These are phyloP conservation scores for Dorcus hopei DNA, from an alignment of 2,888 invertebrate genomes.

Conservation along the genomic window DNA sequence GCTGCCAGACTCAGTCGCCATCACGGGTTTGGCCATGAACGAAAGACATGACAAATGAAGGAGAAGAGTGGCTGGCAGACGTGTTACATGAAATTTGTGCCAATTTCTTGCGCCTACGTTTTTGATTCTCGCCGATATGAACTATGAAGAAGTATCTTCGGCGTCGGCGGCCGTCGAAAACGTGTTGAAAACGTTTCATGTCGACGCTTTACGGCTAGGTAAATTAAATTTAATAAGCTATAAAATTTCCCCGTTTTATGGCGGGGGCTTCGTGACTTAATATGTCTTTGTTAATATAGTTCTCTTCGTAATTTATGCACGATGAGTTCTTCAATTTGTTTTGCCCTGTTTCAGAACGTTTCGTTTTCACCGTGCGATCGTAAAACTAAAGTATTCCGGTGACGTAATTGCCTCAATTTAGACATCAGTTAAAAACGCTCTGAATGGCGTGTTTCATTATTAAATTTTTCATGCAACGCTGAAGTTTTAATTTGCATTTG, in stretches of 20 bases:
- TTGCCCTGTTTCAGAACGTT: conserved; percentile 7
- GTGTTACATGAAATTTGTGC: conserved; percentile 7
- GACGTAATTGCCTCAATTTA: too few relatives aligned
- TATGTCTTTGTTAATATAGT: conserved; percentile 14
- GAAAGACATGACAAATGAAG: conserved; percentile 25
- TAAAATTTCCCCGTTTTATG: neutral
- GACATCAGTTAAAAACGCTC: too few relatives aligned
- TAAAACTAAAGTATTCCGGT: too few relatives aligned
- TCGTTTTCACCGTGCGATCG: too few relatives aligned
- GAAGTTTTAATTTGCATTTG: too few relatives aligned
- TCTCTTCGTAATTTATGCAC: conserved; percentile 19
- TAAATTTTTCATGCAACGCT: too few relatives aligned
- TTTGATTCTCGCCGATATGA: neutral
- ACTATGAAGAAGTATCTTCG: neutral
- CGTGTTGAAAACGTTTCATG: neutral
- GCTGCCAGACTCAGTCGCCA: conserved; percentile 22
- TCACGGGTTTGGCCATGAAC: conserved; percentile 25
- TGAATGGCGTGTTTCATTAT: too few relatives aligned
- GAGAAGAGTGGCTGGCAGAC: conserved; percentile 23
- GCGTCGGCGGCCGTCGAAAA: neutral
- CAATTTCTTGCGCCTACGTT: neutral
- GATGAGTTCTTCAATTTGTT: conserved; percentile 9
- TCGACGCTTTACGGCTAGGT: neutral
- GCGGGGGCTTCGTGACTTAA: conserved; percentile 12
- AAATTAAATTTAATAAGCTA: conserved; percentile 2